Conservation (phyloP, 2,888 invertebrate genomes). For the Rugalucina vietnamica region DNA sequence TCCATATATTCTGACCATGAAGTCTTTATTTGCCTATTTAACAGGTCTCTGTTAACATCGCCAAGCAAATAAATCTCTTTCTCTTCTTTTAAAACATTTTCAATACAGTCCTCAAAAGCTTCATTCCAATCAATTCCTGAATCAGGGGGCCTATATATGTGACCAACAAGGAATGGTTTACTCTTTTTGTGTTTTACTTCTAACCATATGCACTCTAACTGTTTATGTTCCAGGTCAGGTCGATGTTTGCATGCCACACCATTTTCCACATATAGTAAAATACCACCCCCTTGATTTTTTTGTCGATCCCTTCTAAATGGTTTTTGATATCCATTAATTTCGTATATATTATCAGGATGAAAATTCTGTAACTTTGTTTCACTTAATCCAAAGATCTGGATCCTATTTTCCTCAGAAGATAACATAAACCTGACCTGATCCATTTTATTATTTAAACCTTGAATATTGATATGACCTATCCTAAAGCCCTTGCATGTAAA, state of each 20-base stretch:
- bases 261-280: background rate
- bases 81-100: no score
- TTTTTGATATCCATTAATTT: background rate
- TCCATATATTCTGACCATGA: background rate
- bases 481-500: no score
- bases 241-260: background rate
- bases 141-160: conserved; percentile 10
- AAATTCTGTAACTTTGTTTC: background rate
- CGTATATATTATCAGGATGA: background rate
- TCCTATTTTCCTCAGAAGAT: background rate
- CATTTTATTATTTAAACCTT: background rate
- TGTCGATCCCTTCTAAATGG: no score
- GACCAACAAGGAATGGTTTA: background rate
- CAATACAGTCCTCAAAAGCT: background rate
- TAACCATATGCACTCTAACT: background rate
- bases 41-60: background rate
- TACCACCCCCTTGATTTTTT: background rate
- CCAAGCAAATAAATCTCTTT: background rate
- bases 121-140: background rate
- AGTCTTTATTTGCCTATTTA: background rate
- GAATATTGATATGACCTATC: background rate
- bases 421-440: background rate
- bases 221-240: background rate
- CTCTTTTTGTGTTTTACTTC: background rate
- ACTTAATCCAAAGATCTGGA: background rate